These are phyloP conservation scores for Drosophila malerkotliana DNA, from an alignment of 1,140 invertebrate species.

Conservation along the genomic window DNA sequence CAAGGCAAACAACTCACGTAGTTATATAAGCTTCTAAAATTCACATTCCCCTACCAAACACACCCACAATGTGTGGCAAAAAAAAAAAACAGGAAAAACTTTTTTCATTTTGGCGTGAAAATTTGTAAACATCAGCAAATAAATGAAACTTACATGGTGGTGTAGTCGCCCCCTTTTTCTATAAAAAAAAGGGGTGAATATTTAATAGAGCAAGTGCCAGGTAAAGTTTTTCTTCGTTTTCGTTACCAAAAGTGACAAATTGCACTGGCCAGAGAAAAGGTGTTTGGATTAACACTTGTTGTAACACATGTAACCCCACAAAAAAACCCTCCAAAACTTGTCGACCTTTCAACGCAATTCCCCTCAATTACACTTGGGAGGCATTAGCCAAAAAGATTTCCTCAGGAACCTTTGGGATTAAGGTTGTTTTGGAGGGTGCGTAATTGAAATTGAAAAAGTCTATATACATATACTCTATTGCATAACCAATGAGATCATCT, in stretches of 20 bases:
- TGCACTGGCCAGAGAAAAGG: constrained; percentile 50
- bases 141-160: constrained; percentile 66
- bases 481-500: constrained; percentile 36
- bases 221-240: constrained; percentile 27
- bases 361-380: constrained; percentile 62
- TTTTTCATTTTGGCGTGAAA: constrained; percentile 81
- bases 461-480: constrained; percentile 19
- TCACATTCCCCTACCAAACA: neutral
- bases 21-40: constrained; percentile 31
- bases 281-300: constrained; percentile 74
- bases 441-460: constrained; percentile 39
- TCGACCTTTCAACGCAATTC: constrained; percentile 76
- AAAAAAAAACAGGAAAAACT: constrained; percentile 38
- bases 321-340: constrained; percentile 40
- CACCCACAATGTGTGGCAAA: constrained; percentile 13
- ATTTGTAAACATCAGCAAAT: constrained; percentile 80
- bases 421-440: constrained; percentile 15
- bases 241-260: constrained; percentile 70
- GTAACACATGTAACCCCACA: constrained; percentile 34
- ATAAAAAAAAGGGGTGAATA: constrained; percentile 68
- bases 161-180: neutral
- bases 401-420: constrained; percentile 14
- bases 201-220: constrained; percentile 65
- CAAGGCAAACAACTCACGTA: constrained; percentile 36
- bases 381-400: constrained; percentile 53